These are phyloP conservation scores for Plebejus anna DNA, from an alignment of 2,888 invertebrate species.

Conservation along the genomic window DNA sequence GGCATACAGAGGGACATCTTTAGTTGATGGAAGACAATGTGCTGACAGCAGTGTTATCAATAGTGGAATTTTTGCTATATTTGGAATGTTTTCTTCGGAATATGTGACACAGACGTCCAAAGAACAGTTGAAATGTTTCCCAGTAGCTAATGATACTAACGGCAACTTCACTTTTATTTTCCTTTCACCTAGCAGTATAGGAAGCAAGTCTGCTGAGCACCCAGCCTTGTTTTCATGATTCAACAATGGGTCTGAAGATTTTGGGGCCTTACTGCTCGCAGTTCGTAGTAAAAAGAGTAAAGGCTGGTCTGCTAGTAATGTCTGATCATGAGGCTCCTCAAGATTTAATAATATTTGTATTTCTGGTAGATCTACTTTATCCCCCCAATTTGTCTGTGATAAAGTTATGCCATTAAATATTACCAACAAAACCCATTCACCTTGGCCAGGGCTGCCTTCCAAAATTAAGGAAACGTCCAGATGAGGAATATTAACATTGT, in stretches of 20 bases:
- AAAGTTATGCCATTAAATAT: slow-evolving; percentile 53
- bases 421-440: slow-evolving; percentile 50
- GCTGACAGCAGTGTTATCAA: slow-evolving; percentile 62
- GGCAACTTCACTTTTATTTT: slow-evolving; percentile 47
- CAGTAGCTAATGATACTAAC: slow-evolving; percentile 49
- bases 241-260: slow-evolving; percentile 58
- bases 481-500: slow-evolving; percentile 41
- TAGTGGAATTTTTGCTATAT: slow-evolving; percentile 48
- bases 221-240: slow-evolving; percentile 62
- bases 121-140: slow-evolving; percentile 46
- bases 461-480: slow-evolving; percentile 46
- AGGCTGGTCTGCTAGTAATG: slow-evolving; percentile 52
- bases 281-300: slow-evolving; percentile 57
- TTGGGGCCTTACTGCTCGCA: slow-evolving; percentile 48
- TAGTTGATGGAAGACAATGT: slow-evolving; percentile 59
- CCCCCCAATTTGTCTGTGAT: slow-evolving; percentile 53
- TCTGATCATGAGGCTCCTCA: slow-evolving; percentile 46
- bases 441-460: slow-evolving; percentile 48
- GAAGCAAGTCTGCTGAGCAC: slow-evolving; percentile 61
- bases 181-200: slow-evolving; percentile 60
- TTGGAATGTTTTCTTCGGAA: slow-evolving; percentile 39
- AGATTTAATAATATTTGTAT: slow-evolving; percentile 51
- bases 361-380: slow-evolving; percentile 41
- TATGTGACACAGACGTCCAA: slow-evolving; percentile 48
- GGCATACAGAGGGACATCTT: slow-evolving; percentile 61